Evolutionary conservation across 2,113 vertebrate genomes (phyloP).

Genomic region (Coptodon rendalli): DNA sequence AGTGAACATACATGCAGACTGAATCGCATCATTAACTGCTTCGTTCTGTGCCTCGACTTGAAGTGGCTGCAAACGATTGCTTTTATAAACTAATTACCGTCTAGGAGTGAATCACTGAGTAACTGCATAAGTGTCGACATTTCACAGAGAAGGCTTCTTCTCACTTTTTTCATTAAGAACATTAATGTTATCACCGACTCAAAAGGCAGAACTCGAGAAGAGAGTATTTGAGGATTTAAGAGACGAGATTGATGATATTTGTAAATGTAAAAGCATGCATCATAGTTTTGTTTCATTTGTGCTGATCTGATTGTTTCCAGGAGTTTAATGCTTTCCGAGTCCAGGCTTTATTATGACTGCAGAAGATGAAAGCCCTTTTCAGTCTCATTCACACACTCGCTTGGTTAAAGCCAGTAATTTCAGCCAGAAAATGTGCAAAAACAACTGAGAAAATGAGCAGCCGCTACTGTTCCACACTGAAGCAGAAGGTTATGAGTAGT

Average conservation of each 20-base stretch:
- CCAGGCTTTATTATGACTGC: constrained; percentile 13
- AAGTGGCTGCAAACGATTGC: neutral
- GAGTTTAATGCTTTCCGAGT: constrained; percentile 34
- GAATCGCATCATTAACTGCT: neutral
- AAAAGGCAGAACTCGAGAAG: neutral
- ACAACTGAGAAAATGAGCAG: constrained; percentile 50
- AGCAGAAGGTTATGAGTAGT: constrained; percentile 2
- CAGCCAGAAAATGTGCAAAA: constrained; percentile 33
- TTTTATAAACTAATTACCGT: neutral
- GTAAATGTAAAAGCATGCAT: neutral
- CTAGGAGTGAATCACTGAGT: neutral
- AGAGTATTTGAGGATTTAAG: constrained; percentile 20
- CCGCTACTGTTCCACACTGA: neutral
- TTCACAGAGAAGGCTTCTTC: neutral
- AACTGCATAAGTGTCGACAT: neutral
- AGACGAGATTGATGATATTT: neutral
- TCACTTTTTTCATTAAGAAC: neutral
- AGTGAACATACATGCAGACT: neutral
- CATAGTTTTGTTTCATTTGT: constrained; percentile 27
- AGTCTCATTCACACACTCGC: constrained; percentile 16
- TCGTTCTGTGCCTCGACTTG: neutral
- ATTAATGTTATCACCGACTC: neutral
- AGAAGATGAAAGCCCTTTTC: constrained; percentile 38
- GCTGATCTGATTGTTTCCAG: constrained; percentile 13
- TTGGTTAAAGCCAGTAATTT: constrained; percentile 15